phyloP scores from a whole-genome alignment of 2,888 invertebrate species.

The Tiphia femorata region DNA sequence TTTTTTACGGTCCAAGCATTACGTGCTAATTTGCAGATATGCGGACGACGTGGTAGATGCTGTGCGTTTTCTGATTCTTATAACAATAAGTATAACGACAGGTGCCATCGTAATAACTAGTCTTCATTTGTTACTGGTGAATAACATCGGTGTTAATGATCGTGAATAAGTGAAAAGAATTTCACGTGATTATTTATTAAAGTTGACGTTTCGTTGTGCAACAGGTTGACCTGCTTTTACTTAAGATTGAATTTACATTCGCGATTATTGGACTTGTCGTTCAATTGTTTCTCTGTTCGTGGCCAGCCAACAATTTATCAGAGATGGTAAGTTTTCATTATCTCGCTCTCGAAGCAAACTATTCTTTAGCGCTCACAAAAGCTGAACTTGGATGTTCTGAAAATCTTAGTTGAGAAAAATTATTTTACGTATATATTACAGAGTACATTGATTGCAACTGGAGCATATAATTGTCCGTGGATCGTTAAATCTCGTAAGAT shows the following conservation, averaged over 20 bases:
- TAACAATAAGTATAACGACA: conserved; percentile 17
- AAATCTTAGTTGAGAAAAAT: not conserved
- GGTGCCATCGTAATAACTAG: conserved; percentile 28
- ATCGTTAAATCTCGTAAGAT: not conserved
- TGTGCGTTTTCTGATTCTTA: conserved; percentile 21
- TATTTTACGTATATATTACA: not conserved
- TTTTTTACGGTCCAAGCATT: too few relatives aligned
- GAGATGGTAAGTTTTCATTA: conserved; percentile 31
- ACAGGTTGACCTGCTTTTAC: conserved; percentile 33
- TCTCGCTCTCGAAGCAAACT: too few relatives aligned
- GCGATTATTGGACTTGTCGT: conserved; percentile 35
- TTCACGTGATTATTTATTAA: not conserved
- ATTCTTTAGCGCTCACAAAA: too few relatives aligned
- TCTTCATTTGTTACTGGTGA: not conserved
- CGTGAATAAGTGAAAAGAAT: too few relatives aligned
- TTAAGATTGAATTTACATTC: conserved; percentile 31
- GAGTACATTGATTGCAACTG: not conserved
- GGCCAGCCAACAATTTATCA: conserved; percentile 48
- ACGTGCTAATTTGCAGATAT: conserved; percentile 13
- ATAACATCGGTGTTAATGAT: too few relatives aligned
- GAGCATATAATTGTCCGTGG: conserved; percentile 5
- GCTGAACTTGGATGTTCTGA: too few relatives aligned
- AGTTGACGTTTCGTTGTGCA: not conserved
- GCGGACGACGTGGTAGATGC: conserved; percentile 22
- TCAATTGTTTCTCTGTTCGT: conserved; percentile 45